Evolutionary conservation across 2,797 vertebrate genomes (phyloP), one percentile per base, ranked within the genome.

Genomic region (Nothura maculosa): DNA sequence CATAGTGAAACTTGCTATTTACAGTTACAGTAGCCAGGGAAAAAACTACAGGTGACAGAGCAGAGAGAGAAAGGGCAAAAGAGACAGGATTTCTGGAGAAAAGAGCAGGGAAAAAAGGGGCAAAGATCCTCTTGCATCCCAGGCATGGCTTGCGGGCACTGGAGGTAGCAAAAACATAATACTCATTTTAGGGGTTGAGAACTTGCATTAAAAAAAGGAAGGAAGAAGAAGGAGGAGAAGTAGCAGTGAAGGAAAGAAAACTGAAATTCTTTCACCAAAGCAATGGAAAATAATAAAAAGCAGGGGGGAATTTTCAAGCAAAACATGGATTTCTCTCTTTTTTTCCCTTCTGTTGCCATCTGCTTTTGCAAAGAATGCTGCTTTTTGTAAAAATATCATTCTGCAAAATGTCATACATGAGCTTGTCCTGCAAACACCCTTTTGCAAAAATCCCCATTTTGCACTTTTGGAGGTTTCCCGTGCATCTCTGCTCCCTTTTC

Each of bases 1-100:
- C 87, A 82, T 94, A 92, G 89, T 38, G 94, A 96, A 95, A 96
- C 82, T 96, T 5, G 66, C 95, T 98, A 98, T 98, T 95, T 98
- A 98, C 98, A 98, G 81, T 93, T 96, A 96, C 94, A 97, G 97
- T 80, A 97, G 97, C 92, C 94, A 70, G 87, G 89, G 67, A 57
- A 89, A 92, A 83, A 21, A 68, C 78, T 25, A 40, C 32, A 79
- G 94, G 96, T 70, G 93, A 94, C 85, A 82, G 85, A 87, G 32
- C 69, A 87, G 93, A 72, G 80, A 42, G 87, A 79, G 36, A 76
- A 40, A 87, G 90, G 62, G 28, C 64, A 83, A 87, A 78, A 19
- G 86, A 61, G 48, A 40, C 76, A 43, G 4, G 28, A 70, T 27
- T 1, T 4, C 47, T 1, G 7, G 81, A 58, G 70, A 50, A 85